Conservation (phyloP, 2,113 vertebrate genomes). For the Gila orcuttii region DNA sequence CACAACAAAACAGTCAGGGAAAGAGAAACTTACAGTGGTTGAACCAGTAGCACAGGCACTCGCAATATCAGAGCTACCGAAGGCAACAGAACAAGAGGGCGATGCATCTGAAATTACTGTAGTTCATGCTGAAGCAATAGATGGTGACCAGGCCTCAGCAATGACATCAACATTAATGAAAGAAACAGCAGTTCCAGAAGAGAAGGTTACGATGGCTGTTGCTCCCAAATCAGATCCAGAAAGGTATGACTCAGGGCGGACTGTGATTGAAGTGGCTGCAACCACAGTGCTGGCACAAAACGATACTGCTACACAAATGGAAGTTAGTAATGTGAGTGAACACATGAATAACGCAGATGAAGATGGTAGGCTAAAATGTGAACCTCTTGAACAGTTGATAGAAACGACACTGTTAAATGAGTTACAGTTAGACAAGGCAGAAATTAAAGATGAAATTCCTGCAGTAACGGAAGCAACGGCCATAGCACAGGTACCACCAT, state of each 20-base stretch:
- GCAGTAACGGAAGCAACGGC: background rate
- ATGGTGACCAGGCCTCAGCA: background rate
- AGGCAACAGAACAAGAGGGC: background rate
- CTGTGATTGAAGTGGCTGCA: slow-evolving; percentile 29
- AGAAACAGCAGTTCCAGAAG: slow-evolving; percentile 6
- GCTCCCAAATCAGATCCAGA: background rate
- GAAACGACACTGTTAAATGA: background rate
- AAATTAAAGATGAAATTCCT: slow-evolving; percentile 16
- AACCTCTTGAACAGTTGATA: background rate
- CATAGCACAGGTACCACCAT: background rate
- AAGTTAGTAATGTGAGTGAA: slow-evolving; percentile 8
- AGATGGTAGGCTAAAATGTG: background rate
- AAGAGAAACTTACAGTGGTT: slow-evolving; percentile 8
- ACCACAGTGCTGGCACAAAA: background rate
- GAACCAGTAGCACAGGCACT: slow-evolving; percentile 1
- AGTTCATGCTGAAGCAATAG: slow-evolving; percentile 36
- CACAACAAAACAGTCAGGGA: slow-evolving; percentile 21
- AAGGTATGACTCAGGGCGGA: too few species aligned
- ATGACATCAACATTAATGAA: background rate
- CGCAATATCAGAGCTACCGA: background rate
- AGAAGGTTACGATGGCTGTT: background rate
- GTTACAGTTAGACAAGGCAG: slow-evolving; percentile 20
- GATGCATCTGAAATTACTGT: background rate
- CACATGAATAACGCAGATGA: background rate
- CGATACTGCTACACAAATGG: background rate